Evolutionary conservation across 2,888 invertebrate genomes (phyloP).

Genomic region (Synanthedon vespiformis): DNA sequence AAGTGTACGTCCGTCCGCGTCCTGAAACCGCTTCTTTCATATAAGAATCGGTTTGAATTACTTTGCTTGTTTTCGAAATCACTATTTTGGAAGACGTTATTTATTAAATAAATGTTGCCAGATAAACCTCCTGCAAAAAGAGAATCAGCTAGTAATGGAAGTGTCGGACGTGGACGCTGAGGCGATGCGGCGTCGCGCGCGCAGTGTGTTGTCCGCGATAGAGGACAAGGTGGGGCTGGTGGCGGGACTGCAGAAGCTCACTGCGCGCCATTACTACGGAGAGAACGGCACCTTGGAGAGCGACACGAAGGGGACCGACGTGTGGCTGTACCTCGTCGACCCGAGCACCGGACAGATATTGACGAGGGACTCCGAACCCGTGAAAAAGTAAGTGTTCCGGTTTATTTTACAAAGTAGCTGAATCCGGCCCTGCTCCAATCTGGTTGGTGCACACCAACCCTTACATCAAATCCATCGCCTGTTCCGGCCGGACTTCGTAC

Average conservation of each 20-base stretch:
- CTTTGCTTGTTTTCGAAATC: not conserved
- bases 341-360: slow-evolving; percentile 82
- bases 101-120: slow-evolving; percentile 20
- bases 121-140: slow-evolving; percentile 83
- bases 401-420: too few relatives aligned
- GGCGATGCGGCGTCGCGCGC: slow-evolving; percentile 67
- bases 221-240: slow-evolving; percentile 81
- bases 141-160: slow-evolving; percentile 82
- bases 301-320: slow-evolving; percentile 81
- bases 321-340: slow-evolving; percentile 89
- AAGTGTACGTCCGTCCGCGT: too few relatives aligned
- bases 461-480: too few relatives aligned
- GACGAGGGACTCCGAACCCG: slow-evolving; percentile 75
- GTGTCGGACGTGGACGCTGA: slow-evolving; percentile 82
- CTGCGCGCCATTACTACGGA: slow-evolving; percentile 78
- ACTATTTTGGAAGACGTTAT: too few relatives aligned
- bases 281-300: slow-evolving; percentile 82
- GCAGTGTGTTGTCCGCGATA: slow-evolving; percentile 68
- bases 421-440: too few relatives aligned
- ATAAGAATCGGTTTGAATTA: too few relatives aligned
- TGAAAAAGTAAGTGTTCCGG: slow-evolving; percentile 72
- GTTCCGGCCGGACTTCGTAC: too few relatives aligned
- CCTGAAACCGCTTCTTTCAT: too few relatives aligned
- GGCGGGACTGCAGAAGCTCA: slow-evolving; percentile 86
- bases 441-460: too few relatives aligned